Conservation (phyloP, 2,888 invertebrate genomes). For the Agrilus cyanescens region DNA sequence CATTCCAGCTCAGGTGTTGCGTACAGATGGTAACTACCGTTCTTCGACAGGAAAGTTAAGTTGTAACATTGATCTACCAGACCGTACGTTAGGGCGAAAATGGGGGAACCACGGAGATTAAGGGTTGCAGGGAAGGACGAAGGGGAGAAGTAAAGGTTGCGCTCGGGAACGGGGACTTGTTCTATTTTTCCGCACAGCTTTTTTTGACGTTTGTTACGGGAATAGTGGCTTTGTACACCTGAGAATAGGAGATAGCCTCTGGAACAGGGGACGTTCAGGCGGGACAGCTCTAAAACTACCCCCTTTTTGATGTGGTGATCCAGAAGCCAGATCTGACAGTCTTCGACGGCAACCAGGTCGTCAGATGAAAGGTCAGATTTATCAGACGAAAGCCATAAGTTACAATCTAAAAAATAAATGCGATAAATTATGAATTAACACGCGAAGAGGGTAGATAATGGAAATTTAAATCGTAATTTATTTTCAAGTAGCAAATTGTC, state of each 20-base stretch:
- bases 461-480: no score
- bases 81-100: conserved; percentile 54
- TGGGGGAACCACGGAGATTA: conserved; percentile 49
- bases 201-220: conserved; percentile 28
- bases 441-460: no score
- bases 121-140: conserved; percentile 39
- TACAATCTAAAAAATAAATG: conserved; percentile 46
- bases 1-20: conserved; percentile 49
- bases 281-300: conserved; percentile 50
- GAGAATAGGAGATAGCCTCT: conserved; percentile 47
- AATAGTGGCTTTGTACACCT: conserved; percentile 29
- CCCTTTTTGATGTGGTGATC: conserved; percentile 37
- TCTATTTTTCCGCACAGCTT: conserved; percentile 59
- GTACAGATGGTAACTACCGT: conserved; percentile 54
- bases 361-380: conserved; percentile 41
- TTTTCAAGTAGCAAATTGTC: not conserved
- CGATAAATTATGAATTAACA: not conserved
- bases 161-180: conserved; percentile 46
- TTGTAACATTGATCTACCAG: conserved; percentile 63
- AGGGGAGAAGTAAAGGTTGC: conserved; percentile 46
- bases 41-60: conserved; percentile 49
- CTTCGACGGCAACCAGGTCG: conserved; percentile 39
- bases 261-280: conserved; percentile 58
- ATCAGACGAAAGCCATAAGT: conserved; percentile 39
- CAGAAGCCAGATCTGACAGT: conserved; percentile 46